Conservation (phyloP, 2,113 vertebrate species). For the Laterallus jamaicensis region DNA sequence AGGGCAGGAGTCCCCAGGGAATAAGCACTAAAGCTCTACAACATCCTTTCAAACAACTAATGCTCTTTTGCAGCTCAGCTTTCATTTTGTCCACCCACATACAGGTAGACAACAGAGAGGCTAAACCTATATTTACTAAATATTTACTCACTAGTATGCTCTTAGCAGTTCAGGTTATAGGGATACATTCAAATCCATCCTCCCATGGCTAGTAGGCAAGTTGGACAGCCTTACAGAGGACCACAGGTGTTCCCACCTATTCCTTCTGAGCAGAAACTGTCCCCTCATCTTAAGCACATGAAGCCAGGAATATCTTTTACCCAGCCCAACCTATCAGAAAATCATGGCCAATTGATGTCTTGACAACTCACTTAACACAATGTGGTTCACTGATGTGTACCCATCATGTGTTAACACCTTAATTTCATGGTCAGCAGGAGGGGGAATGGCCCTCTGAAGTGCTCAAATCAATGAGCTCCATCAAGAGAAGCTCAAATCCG, state of each 20-base stretch:
- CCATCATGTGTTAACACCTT: no score
- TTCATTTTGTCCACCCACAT: constrained; percentile 47
- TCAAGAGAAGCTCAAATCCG: not conserved
- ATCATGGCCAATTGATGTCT: not conserved
- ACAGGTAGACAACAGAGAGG: constrained; percentile 49
- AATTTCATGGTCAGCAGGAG: not conserved
- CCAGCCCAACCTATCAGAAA: not conserved
- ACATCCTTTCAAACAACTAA: constrained; percentile 16
- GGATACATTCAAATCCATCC: constrained; percentile 85
- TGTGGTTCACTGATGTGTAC: not conserved
- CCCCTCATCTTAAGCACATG: constrained; percentile 46
- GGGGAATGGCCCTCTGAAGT: not conserved
- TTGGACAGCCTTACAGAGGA: constrained; percentile 79
- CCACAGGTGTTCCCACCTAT: not conserved
- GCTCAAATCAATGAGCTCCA: not conserved
- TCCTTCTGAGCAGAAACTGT: constrained; percentile 43
- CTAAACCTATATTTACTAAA: constrained; percentile 47
- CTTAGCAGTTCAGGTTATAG: constrained; percentile 59
- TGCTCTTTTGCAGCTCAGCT: not conserved
- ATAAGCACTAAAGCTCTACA: constrained; percentile 32
- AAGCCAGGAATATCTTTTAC: constrained; percentile 5
- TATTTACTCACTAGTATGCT: constrained; percentile 48
- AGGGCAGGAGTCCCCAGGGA: constrained; percentile 27
- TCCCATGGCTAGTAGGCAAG: constrained; percentile 78
- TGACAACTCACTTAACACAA: constrained; percentile 13